phyloP scores from a whole-genome alignment of 2,797 vertebrate species.

The Poeciliopsis turneri region DNA sequence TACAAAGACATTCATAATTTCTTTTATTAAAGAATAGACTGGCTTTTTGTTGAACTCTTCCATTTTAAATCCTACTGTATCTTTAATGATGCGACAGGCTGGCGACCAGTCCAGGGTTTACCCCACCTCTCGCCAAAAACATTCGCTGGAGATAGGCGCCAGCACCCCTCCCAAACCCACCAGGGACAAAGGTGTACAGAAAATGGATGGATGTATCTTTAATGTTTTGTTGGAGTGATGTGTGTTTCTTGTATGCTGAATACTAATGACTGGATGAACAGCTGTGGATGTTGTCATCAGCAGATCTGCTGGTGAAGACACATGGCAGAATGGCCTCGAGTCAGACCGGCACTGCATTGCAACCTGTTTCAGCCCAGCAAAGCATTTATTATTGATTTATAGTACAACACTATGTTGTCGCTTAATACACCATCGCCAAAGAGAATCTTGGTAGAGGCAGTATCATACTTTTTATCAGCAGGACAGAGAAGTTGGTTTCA shows the following conservation, averaged over 20 bases:
- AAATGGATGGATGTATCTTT: background rate
- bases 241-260: background rate
- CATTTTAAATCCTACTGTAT: background rate
- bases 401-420: too few relatives aligned
- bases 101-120: too few relatives aligned
- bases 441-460: background rate
- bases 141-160: too few relatives aligned
- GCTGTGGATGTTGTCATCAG: constrained; percentile 9
- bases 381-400: background rate
- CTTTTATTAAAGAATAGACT: background rate
- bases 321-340: background rate
- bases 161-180: too few relatives aligned
- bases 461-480: background rate
- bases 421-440: background rate
- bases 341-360: background rate
- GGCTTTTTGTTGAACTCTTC: background rate
- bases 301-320: constrained; percentile 6
- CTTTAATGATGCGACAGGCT: background rate
- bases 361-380: background rate
- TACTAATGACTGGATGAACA: constrained; percentile 9
- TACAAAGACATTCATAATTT: background rate
- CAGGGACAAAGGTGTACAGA: too few relatives aligned
- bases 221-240: background rate
- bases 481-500: background rate
- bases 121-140: too few relatives aligned